Base-by-base conservation (phyloP, 2,888 invertebrate species). In the Megastigmus dorsalis region DNA sequence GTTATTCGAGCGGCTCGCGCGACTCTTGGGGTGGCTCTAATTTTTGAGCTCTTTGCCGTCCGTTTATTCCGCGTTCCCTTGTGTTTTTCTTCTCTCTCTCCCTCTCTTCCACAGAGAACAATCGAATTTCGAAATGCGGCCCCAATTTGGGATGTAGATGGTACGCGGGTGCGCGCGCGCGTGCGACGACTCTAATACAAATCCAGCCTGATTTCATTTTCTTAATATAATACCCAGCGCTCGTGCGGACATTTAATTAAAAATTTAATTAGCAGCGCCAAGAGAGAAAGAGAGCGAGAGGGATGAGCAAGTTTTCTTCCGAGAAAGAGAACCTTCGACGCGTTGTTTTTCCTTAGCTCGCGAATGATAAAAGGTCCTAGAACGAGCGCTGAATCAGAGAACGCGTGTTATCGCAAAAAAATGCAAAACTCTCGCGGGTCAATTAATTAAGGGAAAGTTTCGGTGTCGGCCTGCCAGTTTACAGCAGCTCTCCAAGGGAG, bases 241-340 rank as follows among this genome's bases (percentile, higher is more conserved):
- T 10, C 6, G 20, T 18, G 63, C 45, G 59, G 55, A 62, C 55
- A 50, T 74, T 74, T 74, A 69, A 74, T 74, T 74, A 69, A 69
- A 69, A 74, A 59, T 69, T 65, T 69, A 74, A 74, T 69, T 65
- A 74, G 65, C 63, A n/a, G 9, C n/a, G n/a, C n/a, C n/a, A n/a
- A n/a, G n/a, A n/a, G n/a, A n/a, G n/a, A n/a, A n/a, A n/a, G n/a
- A n/a, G n/a, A 59, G 13, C 28, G 26, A 54, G 73, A n/a, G n/a
- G n/a, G n/a, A 67, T 60, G 60, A 62, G 68, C 60, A 62, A 60
- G 50, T 55, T 55, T 60, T 67, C 48, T 15, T 7, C 26, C 6
- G 15, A 26, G 13, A 26, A 43, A 54, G 48, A 41, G 26, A 15
- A 15, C 50, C n/a, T 54, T 28, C 54, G 43, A 66, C 28, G 26